These are phyloP conservation scores for Bubo scandiacus DNA, from an alignment of 2,113 vertebrate species.

Conservation along the genomic window DNA sequence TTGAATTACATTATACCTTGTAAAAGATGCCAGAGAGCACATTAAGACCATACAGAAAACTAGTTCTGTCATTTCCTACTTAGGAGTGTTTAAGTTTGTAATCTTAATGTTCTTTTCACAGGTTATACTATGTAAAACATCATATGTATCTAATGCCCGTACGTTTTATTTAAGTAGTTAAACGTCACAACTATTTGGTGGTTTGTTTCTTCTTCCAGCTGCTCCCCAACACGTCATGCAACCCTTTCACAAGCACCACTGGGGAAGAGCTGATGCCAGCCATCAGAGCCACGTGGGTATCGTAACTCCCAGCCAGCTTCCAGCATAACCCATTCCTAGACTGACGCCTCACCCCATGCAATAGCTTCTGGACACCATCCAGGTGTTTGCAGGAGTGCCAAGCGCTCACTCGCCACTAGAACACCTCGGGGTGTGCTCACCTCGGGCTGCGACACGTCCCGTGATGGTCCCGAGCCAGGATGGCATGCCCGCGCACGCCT, in stretches of 20 bases:
- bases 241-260: neutral
- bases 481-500: neutral
- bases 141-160: neutral
- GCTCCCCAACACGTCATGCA: rapidly evolving
- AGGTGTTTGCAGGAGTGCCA: neutral
- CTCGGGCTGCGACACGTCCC: rapidly evolving
- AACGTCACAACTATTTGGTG: neutral
- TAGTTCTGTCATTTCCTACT: neutral
- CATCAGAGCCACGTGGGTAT: neutral
- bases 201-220: neutral
- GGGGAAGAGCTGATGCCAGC: neutral
- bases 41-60: neutral
- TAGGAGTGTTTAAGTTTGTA: neutral
- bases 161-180: neutral
- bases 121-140: rapidly evolving
- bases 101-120: neutral
- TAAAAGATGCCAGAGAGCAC: neutral
- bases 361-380: neutral
- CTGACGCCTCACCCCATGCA: neutral
- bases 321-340: neutral
- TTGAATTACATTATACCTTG: neutral
- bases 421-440: neutral
- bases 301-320: neutral
- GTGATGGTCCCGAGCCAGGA: rapidly evolving
- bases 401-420: neutral